These are phyloP conservation scores for Cardinalis cardinalis DNA, from an alignment of 2,113 vertebrate genomes.

Conservation along the genomic window DNA sequence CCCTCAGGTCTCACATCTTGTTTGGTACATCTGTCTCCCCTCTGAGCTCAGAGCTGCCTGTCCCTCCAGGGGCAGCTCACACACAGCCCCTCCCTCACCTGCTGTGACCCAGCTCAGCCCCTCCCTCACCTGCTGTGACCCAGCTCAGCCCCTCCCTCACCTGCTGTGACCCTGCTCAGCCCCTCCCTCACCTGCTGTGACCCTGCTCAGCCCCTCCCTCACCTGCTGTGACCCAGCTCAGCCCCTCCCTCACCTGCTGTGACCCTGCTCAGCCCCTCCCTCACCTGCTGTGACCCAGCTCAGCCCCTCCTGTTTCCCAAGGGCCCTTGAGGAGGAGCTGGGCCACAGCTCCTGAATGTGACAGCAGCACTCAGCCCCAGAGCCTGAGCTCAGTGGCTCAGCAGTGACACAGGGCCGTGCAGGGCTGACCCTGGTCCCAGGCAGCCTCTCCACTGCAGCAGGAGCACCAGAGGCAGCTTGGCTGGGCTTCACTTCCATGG, in stretches of 20 bases:
- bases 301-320: too few species aligned
- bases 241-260: too few species aligned
- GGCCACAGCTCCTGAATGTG: not conserved
- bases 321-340: not conserved
- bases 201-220: too few species aligned
- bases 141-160: too few species aligned
- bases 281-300: too few species aligned
- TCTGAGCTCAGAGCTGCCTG: not conserved
- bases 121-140: too few species aligned
- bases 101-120: not conserved
- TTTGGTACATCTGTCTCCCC: fast-evolving
- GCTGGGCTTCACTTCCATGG: not conserved
- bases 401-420: not conserved
- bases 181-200: too few species aligned
- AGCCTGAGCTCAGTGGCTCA: not conserved
- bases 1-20: fast-evolving
- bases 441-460: fast-evolving
- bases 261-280: too few species aligned
- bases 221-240: too few species aligned
- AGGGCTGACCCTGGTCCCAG: not conserved
- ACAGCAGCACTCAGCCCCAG: not conserved
- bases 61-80: not conserved
- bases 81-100: fast-evolving
- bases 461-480: not conserved
- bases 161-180: too few species aligned